Conservation (phyloP, 2,797 vertebrate genomes). For the Sciurus vulgaris region DNA sequence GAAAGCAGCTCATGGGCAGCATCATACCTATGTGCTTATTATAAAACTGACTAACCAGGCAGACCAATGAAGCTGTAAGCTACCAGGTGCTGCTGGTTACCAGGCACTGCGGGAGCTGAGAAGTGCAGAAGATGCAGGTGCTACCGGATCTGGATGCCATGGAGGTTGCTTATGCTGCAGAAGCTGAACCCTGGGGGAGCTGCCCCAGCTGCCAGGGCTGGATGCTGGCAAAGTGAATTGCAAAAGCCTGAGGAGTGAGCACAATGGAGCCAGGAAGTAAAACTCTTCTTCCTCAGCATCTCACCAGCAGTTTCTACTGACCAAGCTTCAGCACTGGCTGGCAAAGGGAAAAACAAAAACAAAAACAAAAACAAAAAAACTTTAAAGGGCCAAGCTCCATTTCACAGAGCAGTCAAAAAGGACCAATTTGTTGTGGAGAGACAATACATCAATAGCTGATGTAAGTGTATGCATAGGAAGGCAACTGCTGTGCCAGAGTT, state of each 20-base stretch:
- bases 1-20: background rate
- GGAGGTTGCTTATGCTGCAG: background rate
- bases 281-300: background rate
- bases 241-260: background rate
- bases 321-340: background rate
- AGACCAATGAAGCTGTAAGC: background rate
- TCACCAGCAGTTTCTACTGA: background rate
- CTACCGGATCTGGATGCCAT: background rate
- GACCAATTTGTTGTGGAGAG: background rate
- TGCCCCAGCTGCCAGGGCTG: background rate
- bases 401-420: conserved; percentile 3
- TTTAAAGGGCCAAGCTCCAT: background rate
- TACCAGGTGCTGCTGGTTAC: background rate
- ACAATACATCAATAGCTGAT: background rate
- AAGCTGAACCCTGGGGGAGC: background rate
- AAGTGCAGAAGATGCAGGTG: too few species aligned
- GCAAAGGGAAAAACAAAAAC: background rate
- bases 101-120: background rate
- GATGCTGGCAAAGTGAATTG: background rate
- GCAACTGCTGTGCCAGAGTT: background rate
- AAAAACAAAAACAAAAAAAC: too few species aligned
- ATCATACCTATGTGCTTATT: background rate
- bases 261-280: background rate
- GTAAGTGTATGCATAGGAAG: background rate
- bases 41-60: background rate